These are phyloP conservation scores for Ellobium chinense DNA, from an alignment of 2,888 invertebrate species.

Conservation along the genomic window DNA sequence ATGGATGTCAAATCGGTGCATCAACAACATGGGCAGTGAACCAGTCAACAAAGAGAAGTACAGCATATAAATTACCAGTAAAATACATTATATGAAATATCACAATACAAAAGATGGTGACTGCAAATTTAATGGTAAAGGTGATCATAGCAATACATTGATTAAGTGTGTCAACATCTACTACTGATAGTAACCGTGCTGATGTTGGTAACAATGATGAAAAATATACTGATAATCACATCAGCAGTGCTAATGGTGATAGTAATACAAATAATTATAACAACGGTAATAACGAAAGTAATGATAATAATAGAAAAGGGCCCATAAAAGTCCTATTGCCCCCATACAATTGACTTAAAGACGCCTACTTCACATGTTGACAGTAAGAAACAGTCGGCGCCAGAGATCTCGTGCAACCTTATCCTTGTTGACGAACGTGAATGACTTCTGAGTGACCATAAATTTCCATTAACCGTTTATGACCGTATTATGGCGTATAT, in stretches of 20 bases:
- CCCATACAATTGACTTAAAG: neutral
- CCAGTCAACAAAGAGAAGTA: too few relatives aligned
- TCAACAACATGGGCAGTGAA: too few relatives aligned
- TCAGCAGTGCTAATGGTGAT: neutral
- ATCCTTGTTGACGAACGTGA: neutral
- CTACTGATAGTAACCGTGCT: too few relatives aligned
- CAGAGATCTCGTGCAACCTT: neutral
- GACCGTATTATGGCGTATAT: conserved; percentile 9
- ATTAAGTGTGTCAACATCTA: too few relatives aligned
- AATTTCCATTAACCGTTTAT: conserved; percentile 1
- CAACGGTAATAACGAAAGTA: conserved; percentile 1
- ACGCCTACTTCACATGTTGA: conserved; percentile 17
- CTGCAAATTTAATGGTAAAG: too few relatives aligned
- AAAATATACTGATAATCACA: neutral
- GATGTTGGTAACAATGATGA: too few relatives aligned
- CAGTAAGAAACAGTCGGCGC: conserved; percentile 6
- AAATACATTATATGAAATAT: too few relatives aligned
- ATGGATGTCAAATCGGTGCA: too few relatives aligned
- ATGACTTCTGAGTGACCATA: neutral
- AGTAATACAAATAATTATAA: neutral
- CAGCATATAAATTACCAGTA: too few relatives aligned
- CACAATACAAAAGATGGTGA: too few relatives aligned
- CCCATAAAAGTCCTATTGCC: conserved; percentile 7
- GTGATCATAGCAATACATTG: too few relatives aligned
- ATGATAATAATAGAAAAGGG: neutral